Evolutionary conservation across 2,797 vertebrate species (phyloP).

Genomic region (Eulemur rubriventer): DNA sequence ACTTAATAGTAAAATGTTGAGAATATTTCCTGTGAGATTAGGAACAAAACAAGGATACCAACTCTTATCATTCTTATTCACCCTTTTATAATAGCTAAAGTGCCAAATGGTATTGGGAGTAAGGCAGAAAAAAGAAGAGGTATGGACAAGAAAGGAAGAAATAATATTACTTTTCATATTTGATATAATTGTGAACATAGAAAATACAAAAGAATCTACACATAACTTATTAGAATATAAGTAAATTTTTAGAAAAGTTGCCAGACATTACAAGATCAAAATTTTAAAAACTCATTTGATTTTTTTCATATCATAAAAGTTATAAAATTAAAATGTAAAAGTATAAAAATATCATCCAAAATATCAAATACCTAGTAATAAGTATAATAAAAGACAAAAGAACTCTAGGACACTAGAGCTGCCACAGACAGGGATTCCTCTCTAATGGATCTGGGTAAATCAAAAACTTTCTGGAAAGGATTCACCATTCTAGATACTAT

Average conservation of each 20-base stretch:
- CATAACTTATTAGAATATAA: background rate
- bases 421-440: no score
- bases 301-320: conserved; percentile 14
- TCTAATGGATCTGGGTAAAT: no score
- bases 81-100: background rate
- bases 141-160: background rate
- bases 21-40: background rate
- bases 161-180: background rate
- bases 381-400: background rate
- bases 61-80: background rate
- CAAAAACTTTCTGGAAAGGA: no score
- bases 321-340: background rate
- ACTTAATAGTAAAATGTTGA: background rate
- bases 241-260: background rate
- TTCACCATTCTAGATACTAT: no score
- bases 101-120: background rate
- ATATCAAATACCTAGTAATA: background rate
- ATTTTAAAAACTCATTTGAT: background rate
- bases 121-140: background rate
- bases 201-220: background rate
- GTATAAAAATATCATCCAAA: background rate
- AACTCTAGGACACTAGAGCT: background rate
- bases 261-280: background rate
- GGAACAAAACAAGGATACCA: conserved; percentile 8
- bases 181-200: background rate